Percentiles rank a stretch among this genome's conserved stretches.
Evolutionary conservation across 2,797 vertebrate species (phyloP).

Genomic region (Syngnathus acus): DNA sequence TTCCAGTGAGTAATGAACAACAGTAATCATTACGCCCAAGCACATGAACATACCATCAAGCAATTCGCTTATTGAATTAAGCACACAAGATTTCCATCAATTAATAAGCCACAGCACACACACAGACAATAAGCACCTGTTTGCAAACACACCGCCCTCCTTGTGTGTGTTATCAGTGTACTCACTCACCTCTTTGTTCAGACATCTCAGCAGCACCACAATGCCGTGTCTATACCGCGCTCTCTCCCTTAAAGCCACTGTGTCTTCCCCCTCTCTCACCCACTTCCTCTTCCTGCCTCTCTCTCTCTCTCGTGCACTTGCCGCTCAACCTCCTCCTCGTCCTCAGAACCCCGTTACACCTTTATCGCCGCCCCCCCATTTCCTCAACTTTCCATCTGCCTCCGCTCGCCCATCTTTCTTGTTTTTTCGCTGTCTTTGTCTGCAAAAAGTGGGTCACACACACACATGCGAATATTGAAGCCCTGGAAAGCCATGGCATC

Average conservation of each 20-base stretch:
- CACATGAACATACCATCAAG: too few relatives aligned
- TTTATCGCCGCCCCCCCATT: background rate
- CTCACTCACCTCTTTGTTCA: slow-evolving; percentile 74
- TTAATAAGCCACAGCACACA: background rate
- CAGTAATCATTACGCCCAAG: too few relatives aligned
- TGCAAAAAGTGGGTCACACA: background rate
- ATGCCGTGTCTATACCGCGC: slow-evolving; percentile 47
- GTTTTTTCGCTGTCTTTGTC: background rate
- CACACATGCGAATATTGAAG: background rate
- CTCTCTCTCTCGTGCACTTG: background rate
- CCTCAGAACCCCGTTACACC: background rate
- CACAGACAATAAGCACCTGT: background rate
- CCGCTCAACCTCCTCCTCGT: background rate
- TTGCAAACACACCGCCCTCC: background rate
- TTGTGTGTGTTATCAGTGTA: slow-evolving; percentile 43
- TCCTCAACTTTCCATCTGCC: background rate
- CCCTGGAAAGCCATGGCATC: background rate
- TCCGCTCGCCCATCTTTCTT: too few relatives aligned
- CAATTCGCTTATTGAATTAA: background rate
- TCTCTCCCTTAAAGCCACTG: slow-evolving; percentile 19
- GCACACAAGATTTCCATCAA: background rate
- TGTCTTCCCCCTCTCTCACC: slow-evolving; percentile 12
- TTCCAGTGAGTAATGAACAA: too few relatives aligned
- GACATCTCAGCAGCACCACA: slow-evolving; percentile 68
- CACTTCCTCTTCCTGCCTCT: slow-evolving; percentile 19